Evolutionary conservation across 1,140 invertebrate species (phyloP).

Genomic region (Coelopa frigida): DNA sequence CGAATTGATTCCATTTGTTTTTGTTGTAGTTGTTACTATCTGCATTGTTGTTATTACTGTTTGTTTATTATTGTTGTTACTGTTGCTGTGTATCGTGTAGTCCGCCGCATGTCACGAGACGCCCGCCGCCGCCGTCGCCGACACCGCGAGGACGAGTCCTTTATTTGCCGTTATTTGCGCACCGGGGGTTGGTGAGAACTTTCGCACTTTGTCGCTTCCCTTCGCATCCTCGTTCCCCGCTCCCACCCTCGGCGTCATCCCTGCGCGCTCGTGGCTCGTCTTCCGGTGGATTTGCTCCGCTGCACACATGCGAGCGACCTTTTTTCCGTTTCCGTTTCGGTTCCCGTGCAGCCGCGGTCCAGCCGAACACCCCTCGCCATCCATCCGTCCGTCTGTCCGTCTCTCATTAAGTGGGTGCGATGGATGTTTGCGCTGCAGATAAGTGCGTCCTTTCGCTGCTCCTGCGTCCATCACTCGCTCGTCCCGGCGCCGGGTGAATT

Average conservation of each 20-base stretch:
- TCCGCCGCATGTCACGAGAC: background rate
- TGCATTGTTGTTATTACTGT: background rate
- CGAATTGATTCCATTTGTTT: background rate
- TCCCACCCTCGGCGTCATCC: background rate
- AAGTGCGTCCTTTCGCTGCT: background rate
- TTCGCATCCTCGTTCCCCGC: background rate
- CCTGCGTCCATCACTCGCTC: background rate
- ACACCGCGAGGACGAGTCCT: background rate
- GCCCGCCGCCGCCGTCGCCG: background rate
- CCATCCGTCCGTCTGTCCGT: background rate
- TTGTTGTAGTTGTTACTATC: background rate
- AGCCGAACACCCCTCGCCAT: background rate
- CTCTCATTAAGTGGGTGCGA: constrained; percentile 11
- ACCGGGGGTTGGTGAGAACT: constrained; percentile 13
- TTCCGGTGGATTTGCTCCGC: background rate
- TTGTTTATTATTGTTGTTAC: background rate
- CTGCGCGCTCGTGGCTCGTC: background rate
- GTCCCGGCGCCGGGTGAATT: background rate
- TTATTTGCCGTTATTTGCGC: background rate
- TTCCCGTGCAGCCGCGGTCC: background rate
- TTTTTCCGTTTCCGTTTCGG: constrained; percentile 4
- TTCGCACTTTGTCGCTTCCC: constrained; percentile 13
- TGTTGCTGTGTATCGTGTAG: background rate
- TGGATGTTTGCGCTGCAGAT: constrained; percentile 10
- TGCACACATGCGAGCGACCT: constrained; percentile 3